Evolutionary conservation across 2,113 vertebrate genomes (phyloP).

Genomic region (Acanthisitta chloris): DNA sequence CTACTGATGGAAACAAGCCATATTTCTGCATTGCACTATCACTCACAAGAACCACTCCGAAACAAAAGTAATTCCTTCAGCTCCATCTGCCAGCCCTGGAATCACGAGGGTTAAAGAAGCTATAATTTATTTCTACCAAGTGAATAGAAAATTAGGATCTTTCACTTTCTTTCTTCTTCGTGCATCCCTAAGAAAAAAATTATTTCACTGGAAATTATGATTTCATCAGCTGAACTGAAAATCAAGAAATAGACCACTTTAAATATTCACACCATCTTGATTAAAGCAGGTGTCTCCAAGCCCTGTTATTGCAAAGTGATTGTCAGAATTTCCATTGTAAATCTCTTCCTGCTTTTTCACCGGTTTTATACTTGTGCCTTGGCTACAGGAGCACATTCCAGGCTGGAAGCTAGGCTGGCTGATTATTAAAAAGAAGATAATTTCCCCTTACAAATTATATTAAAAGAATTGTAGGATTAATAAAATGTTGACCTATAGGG

Average conservation of each 20-base stretch:
- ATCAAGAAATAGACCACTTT: conserved; percentile 72
- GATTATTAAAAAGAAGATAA: neutral
- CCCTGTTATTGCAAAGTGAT: conserved; percentile 49
- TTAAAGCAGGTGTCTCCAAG: conserved; percentile 67
- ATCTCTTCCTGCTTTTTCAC: conserved; percentile 42
- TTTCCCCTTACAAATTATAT: conserved; percentile 20
- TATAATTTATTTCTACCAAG: conserved; percentile 33
- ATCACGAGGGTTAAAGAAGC: conserved; percentile 27
- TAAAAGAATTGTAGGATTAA: neutral
- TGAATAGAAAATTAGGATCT: conserved; percentile 53
- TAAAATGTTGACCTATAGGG: neutral
- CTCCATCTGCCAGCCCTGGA: neutral
- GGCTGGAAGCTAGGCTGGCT: neutral
- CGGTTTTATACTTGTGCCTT: conserved; percentile 26
- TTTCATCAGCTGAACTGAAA: conserved; percentile 71
- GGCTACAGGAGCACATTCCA: conserved; percentile 47
- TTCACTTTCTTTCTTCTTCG: neutral
- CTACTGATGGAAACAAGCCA: neutral
- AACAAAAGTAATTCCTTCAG: neutral
- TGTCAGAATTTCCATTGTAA: conserved; percentile 70
- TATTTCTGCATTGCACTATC: neutral
- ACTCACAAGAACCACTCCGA: neutral
- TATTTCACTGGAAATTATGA: conserved; percentile 70
- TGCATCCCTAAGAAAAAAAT: conserved; percentile 54
- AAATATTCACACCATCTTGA: conserved; percentile 72